Percentiles rank a stretch among this genome's conserved stretches.
These are phyloP conservation scores for Dicrurus megarhynchus DNA, from an alignment of 2,113 vertebrate species.

Conservation along the genomic window DNA sequence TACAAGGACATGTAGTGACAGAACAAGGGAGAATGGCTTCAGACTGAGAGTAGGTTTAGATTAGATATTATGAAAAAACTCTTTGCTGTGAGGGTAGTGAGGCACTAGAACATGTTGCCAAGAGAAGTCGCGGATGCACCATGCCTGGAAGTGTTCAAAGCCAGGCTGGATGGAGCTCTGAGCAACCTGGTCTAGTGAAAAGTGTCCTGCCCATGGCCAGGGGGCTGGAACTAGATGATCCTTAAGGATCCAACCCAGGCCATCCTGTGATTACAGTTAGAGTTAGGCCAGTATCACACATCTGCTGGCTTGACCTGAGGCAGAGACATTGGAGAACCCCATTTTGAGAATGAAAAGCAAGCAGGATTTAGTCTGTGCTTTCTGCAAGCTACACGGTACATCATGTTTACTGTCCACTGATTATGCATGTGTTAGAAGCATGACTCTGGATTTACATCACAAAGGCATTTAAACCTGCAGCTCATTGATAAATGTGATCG, in stretches of 20 bases:
- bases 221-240: neutral
- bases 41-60: neutral
- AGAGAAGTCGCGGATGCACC: neutral
- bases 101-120: neutral
- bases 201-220: neutral
- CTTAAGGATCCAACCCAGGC: neutral
- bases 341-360: neutral
- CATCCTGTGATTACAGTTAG: neutral
- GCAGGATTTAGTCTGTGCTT: neutral
- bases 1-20: neutral
- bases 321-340: neutral
- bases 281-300: neutral
- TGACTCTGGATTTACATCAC: constrained; percentile 11
- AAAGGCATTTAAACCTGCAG: constrained; percentile 20
- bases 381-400: neutral
- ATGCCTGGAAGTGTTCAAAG: neutral
- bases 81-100: neutral
- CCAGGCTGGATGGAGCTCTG: neutral
- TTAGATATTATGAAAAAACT: neutral
- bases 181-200: neutral
- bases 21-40: neutral
- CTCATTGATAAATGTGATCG: neutral
- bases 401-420: neutral
- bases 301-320: neutral
- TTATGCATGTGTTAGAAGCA: neutral